These are phyloP conservation scores for Cryptotermes secundus DNA, from an alignment of 1,140 invertebrate genomes.

Conservation along the genomic window DNA sequence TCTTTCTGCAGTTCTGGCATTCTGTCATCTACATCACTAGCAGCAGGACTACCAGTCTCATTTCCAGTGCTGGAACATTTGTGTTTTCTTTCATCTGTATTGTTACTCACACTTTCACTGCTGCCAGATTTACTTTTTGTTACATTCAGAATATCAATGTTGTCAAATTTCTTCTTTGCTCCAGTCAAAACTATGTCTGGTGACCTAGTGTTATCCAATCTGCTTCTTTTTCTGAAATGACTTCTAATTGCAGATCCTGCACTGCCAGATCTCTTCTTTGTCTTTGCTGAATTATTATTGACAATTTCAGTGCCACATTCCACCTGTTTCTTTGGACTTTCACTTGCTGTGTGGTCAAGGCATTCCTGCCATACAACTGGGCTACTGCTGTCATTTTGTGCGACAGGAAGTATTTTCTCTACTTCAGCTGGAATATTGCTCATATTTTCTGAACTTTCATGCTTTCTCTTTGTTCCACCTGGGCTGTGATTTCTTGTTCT, in stretches of 20 bases:
- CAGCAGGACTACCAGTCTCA: not conserved
- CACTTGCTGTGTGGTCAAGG: not conserved
- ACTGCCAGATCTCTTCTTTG: not conserved
- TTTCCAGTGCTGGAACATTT: not conserved
- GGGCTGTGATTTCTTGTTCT: not conserved
- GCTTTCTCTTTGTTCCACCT: not conserved
- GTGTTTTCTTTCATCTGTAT: not conserved
- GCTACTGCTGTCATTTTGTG: not conserved
- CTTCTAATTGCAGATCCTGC: not conserved
- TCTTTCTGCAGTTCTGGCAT: slow-evolving; percentile 32
- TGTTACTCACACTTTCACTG: not conserved
- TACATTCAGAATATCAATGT: not conserved
- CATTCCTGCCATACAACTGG: not conserved
- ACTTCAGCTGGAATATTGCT: not conserved
- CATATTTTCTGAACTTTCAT: not conserved
- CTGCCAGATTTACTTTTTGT: not conserved
- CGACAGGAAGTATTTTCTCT: not conserved
- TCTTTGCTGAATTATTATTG: not conserved
- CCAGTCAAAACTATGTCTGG: not conserved
- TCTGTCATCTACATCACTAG: slow-evolving; percentile 24
- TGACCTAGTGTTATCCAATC: not conserved
- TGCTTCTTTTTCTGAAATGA: not conserved
- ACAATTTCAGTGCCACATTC: not conserved
- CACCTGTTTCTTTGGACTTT: not conserved
- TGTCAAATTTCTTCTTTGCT: not conserved